These are phyloP conservation scores for Dipodomys merriami DNA, from an alignment of 2,113 vertebrate genomes.

Conservation along the genomic window DNA sequence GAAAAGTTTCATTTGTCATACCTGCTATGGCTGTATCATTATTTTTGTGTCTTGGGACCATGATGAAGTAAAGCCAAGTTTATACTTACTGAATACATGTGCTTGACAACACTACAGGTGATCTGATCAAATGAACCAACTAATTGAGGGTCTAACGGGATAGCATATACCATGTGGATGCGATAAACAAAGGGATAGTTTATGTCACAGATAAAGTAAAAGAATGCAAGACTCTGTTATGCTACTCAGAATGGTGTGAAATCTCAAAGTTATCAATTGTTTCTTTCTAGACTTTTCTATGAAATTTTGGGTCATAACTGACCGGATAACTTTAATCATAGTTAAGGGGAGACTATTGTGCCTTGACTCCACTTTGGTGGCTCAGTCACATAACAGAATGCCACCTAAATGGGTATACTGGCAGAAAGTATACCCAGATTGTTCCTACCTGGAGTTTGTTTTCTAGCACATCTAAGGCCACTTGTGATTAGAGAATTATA, in stretches of 20 bases:
- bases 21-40: not conserved
- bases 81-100: not conserved
- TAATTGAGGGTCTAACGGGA: not conserved
- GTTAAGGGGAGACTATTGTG: not conserved
- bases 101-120: not conserved
- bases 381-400: not conserved
- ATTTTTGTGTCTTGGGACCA: not conserved
- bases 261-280: not conserved
- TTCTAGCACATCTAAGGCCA: not conserved
- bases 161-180: not conserved
- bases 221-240: not conserved
- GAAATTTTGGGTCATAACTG: not conserved
- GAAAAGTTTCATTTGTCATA: not conserved
- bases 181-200: not conserved
- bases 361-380: not conserved
- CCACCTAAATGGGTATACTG: not conserved
- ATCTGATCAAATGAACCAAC: not conserved
- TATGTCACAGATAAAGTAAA: not conserved
- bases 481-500: not conserved
- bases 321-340: not conserved
- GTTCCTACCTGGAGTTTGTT: not conserved
- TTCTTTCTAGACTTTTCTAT: not conserved
- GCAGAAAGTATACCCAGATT: not conserved
- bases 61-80: not conserved
- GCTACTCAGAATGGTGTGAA: not conserved